phyloP scores from a whole-genome alignment of 2,888 invertebrate genomes.

The Chrysolina haemoptera region DNA sequence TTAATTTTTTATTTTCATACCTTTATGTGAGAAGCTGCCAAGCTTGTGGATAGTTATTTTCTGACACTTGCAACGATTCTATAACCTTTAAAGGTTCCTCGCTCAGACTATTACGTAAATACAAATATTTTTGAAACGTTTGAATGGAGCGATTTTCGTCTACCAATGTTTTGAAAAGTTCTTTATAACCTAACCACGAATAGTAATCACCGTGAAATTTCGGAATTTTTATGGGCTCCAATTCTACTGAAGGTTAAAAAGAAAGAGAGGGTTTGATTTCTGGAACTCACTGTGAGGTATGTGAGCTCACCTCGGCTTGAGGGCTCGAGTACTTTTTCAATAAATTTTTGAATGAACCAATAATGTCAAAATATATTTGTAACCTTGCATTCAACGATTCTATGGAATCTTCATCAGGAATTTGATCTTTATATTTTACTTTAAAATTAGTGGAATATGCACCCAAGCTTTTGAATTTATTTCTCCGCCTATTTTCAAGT shows the following conservation, averaged over 20 bases:
- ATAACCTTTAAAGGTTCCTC: too few species aligned
- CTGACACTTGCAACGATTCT: too few species aligned
- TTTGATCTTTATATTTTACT: background rate
- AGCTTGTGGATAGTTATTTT: too few species aligned
- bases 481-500: background rate
- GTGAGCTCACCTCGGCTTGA: background rate
- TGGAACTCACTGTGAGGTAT: background rate
- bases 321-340: background rate
- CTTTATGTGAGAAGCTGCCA: too few species aligned
- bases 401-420: background rate
- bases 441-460: background rate
- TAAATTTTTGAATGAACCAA: background rate
- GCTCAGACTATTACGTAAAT: background rate
- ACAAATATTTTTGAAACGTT: background rate
- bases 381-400: constrained; percentile 6
- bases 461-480: background rate
- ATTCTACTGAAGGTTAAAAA: constrained; percentile 14
- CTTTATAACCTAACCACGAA: constrained; percentile 4
- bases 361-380: background rate
- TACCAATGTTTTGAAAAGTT: constrained; percentile 5
- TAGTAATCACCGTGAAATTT: constrained; percentile 8
- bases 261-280: background rate
- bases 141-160: background rate
- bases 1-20: too few species aligned
- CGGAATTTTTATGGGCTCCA: constrained; percentile 15